Evolutionary conservation across 2,797 vertebrate species (phyloP), one percentile per base, ranked within the genome.

Genomic region (Novumbra hubbsi): DNA sequence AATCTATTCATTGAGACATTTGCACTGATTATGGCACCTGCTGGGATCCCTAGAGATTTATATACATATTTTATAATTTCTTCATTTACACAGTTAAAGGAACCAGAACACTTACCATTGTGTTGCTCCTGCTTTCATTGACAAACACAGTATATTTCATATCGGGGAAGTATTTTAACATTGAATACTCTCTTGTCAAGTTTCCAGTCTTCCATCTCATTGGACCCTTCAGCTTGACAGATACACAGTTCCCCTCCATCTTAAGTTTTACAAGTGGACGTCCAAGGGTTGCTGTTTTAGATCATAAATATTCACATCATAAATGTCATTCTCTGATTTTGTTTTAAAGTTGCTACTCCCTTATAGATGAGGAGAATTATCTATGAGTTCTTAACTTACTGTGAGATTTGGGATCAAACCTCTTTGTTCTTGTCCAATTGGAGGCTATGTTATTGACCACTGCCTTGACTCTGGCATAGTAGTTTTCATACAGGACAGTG

Each of bases 91-190:
- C 15, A 64, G 63, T 32, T 45, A n/a, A 19, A 19, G 30, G 19
- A 45, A 32, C 14, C 21, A 5, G 52, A 28, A 77, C 57, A 81
- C 90, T 81, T 71, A 93, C 94, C 52, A 3, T 81, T 17, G 73
- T 24, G 19, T 74, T 72, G 0, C 16, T 81, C 12, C 0, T 60
- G 49, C 3, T 60, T 27, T 88, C 86, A 71, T 72, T 71, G 55
- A 93, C 72, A 3, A 85, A 90, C 16, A 95, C 76, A 52, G 84
- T 83, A 78, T 93, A 94, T 24, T 48, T 78, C 90, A 92, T 91
- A 0, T 84, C 63, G 3, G 77, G 79, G 82, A 91, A 91, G 3
- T 92, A 19, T 0, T 70, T 69, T 15, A 67, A 80, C 85, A 95
- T 89, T 14, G 90, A 80, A 38, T 83, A 45, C 0, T 27, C 68